Evolutionary conservation across 2,888 invertebrate species (phyloP).

Genomic region (Mimas tiliae): DNA sequence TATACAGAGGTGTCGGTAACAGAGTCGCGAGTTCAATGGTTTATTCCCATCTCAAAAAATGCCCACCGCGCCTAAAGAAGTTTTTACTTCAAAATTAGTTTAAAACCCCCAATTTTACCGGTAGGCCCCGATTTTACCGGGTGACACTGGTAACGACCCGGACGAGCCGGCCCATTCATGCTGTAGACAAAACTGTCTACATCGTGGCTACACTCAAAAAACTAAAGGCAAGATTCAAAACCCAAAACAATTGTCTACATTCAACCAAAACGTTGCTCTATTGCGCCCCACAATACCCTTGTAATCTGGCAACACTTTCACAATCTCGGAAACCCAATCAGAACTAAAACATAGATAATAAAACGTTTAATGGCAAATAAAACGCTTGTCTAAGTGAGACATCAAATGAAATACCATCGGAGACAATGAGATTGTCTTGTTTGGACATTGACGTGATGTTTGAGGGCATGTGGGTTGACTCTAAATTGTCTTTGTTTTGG

Average conservation of each 20-base stretch:
- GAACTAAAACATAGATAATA: constrained; percentile 24
- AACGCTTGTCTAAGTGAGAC: constrained; percentile 53
- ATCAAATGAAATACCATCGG: constrained; percentile 44
- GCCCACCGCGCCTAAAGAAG: no score
- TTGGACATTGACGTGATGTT: constrained; percentile 12
- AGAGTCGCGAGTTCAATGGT: no score
- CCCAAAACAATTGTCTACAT: neutral
- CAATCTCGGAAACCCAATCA: constrained; percentile 20
- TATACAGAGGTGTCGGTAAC: no score
- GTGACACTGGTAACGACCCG: no score
- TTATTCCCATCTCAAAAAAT: no score
- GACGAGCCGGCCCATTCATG: no score
- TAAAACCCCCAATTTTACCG: no score
- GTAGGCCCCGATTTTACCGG: no score
- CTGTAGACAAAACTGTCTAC: no score
- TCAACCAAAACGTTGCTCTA: neutral
- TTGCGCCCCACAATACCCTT: neutral
- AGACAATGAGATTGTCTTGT: constrained; percentile 44
- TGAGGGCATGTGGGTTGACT: neutral
- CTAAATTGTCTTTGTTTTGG: neutral
- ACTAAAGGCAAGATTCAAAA: neutral
- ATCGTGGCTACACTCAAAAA: neutral
- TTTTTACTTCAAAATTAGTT: no score
- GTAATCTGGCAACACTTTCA: neutral
- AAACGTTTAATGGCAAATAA: constrained; percentile 41